phyloP scores from a whole-genome alignment of 2,888 invertebrate species.

The Drosophila gaucha region DNA sequence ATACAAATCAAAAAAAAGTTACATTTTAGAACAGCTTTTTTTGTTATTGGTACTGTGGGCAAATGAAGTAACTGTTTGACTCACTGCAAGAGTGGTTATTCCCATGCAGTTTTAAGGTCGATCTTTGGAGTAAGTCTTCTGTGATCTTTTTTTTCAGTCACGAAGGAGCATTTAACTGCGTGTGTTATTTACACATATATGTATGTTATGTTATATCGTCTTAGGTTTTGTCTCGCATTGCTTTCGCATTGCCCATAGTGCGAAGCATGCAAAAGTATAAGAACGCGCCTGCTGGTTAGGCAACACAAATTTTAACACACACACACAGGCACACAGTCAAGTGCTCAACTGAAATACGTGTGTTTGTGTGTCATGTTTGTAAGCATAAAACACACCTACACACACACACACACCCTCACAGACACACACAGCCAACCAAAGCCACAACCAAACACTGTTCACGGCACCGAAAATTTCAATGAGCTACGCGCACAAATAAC shows the following conservation, averaged over 20 bases:
- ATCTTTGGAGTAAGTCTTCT: no score
- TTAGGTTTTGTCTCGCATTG: no score
- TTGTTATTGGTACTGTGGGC: no score
- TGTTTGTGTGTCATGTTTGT: slow-evolving; percentile 10
- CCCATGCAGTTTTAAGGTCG: no score
- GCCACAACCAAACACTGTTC: slow-evolving; percentile 36
- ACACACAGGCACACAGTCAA: slow-evolving; percentile 1
- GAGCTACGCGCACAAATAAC: slow-evolving; percentile 58
- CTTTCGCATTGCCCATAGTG: slow-evolving; percentile 1
- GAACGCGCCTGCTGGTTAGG: slow-evolving; percentile 17
- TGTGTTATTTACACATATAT: no score
- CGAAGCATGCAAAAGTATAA: slow-evolving; percentile 1
- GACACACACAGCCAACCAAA: slow-evolving; percentile 11
- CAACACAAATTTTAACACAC: slow-evolving; percentile 29
- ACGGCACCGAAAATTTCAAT: slow-evolving; percentile 51
- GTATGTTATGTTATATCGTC: not conserved
- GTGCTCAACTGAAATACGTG: not conserved
- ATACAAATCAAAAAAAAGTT: not conserved
- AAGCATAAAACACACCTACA: slow-evolving; percentile 16
- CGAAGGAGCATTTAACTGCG: no score
- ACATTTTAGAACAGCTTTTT: not conserved
- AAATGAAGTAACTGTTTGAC: not conserved
- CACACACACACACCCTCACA: not conserved
- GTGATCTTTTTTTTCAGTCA: no score
- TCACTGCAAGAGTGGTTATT: not conserved